A percentile compares a stretch with the other conserved stretches of the same genome.
phyloP scores from a whole-genome alignment of 2,797 vertebrate species.

The Falco concolor region DNA sequence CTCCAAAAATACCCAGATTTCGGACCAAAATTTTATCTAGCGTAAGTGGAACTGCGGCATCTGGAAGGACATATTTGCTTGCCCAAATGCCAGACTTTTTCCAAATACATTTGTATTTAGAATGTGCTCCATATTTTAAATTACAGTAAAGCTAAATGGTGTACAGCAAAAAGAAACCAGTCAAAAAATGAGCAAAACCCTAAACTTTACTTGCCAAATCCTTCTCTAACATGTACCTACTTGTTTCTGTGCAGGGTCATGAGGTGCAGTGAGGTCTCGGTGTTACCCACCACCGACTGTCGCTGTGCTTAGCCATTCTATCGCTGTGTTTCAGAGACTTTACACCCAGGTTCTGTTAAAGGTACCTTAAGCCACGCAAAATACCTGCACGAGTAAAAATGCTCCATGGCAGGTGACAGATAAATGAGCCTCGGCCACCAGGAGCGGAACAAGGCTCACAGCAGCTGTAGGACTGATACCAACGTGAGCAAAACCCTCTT shows the following conservation, averaged over 20 bases:
- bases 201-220: neutral
- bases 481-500: neutral
- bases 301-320: fast-evolving
- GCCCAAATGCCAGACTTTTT: neutral
- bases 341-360: neutral
- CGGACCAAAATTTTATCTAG: neutral
- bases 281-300: fast-evolving
- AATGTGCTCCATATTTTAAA: neutral
- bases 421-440: neutral
- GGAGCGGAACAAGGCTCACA: neutral
- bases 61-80: neutral
- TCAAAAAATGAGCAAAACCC: neutral
- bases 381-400: neutral
- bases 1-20: neutral
- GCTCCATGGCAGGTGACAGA: neutral
- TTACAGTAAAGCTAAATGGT: neutral
- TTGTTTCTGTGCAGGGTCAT: neutral
- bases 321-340: neutral
- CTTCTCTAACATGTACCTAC: neutral
- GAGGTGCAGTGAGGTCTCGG: neutral
- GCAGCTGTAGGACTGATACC: neutral
- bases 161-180: neutral
- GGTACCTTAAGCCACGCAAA: neutral
- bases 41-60: neutral
- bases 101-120: no score